Evolutionary conservation across 2,113 vertebrate species (phyloP).

Genomic region (Thamnophis sirtalis): DNA sequence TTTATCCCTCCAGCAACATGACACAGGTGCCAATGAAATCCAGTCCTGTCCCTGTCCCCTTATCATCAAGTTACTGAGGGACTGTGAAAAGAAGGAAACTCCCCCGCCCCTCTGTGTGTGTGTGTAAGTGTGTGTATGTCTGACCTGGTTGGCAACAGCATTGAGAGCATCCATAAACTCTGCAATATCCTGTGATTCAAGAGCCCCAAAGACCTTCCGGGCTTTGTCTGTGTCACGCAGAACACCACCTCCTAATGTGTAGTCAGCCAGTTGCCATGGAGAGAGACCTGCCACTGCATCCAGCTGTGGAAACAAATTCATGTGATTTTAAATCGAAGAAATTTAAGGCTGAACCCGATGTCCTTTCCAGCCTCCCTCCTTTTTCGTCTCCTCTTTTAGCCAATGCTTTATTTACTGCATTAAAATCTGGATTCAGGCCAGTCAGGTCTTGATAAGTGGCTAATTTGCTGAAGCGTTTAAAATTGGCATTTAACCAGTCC

Average conservation of each 20-base stretch:
- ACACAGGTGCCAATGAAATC: not conserved
- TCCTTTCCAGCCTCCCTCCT: not conserved
- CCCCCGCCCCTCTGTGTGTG: no score
- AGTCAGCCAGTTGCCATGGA: conserved; percentile 28
- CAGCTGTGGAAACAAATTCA: conserved; percentile 7
- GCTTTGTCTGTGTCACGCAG: conserved; percentile 32
- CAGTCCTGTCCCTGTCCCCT: not conserved
- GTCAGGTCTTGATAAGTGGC: conserved; percentile 8
- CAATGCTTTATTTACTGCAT: conserved; percentile 20
- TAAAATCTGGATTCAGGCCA: conserved; percentile 4
- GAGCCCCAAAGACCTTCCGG: conserved; percentile 21
- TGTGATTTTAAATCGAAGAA: not conserved
- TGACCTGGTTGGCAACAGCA: conserved; percentile 25
- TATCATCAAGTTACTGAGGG: not conserved
- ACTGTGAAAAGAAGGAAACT: not conserved
- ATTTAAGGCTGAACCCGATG: not conserved
- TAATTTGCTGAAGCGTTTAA: conserved; percentile 30
- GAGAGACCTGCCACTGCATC: conserved; percentile 15
- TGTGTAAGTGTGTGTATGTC: not conserved
- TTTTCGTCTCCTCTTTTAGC: not conserved
- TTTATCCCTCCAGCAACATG: not conserved
- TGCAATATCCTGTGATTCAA: conserved; percentile 7
- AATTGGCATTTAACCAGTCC: conserved; percentile 30
- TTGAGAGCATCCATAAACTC: conserved; percentile 48
- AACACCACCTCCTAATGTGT: not conserved